phyloP scores from a whole-genome alignment of 2,888 invertebrate genomes.

The Synanthedon andrenaeformis region DNA sequence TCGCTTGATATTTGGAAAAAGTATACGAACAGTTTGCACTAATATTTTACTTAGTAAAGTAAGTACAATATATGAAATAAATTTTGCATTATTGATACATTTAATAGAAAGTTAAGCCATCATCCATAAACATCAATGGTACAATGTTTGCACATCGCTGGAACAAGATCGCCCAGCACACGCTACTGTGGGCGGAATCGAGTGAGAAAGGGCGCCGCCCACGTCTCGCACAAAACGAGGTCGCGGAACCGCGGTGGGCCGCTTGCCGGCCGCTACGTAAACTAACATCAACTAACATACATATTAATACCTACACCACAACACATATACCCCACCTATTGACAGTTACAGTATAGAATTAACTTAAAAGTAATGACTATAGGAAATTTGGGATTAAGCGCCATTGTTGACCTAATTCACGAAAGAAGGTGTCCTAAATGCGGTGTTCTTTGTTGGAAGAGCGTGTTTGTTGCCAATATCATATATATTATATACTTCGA shows the following conservation, averaged over 20 bases:
- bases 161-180: background rate
- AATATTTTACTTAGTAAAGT: too few relatives aligned
- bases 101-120: too few relatives aligned
- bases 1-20: too few relatives aligned
- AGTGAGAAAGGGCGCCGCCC: slow-evolving; percentile 55
- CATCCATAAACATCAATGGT: too few relatives aligned
- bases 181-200: slow-evolving; percentile 39
- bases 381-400: slow-evolving; percentile 10
- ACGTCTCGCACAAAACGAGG: slow-evolving; percentile 34
- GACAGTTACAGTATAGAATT: too few relatives aligned
- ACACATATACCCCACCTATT: background rate
- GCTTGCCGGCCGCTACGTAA: slow-evolving; percentile 10
- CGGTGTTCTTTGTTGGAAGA: too few relatives aligned
- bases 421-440: background rate
- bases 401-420: slow-evolving; percentile 10
- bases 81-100: too few relatives aligned
- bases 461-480: too few relatives aligned
- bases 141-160: background rate
- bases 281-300: slow-evolving; percentile 2
- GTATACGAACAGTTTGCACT: too few relatives aligned
- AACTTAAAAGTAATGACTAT: too few relatives aligned
- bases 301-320: slow-evolving; percentile 4
- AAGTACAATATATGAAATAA: too few relatives aligned
- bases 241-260: slow-evolving; percentile 15
- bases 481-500: too few relatives aligned